Evolutionary conservation across 1,140 invertebrate genomes (phyloP), one percentile per base, ranked within the genome.

Genomic region (Brachionus calyciflorus): DNA sequence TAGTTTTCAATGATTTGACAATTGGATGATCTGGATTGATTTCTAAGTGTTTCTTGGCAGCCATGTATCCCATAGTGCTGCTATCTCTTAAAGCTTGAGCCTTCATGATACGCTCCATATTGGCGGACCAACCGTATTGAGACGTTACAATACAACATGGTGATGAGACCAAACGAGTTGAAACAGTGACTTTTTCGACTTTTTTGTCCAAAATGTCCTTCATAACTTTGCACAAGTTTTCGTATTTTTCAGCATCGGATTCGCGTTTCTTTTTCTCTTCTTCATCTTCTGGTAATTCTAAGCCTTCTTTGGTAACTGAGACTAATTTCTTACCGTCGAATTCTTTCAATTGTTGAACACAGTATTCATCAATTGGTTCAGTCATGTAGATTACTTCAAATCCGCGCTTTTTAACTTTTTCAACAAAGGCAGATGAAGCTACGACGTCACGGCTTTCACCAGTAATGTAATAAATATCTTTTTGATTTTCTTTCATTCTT

Each of bases 41-140:
- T 86, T 99, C 76, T n/a, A 77, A 48, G 30, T 77, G 76, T 57
- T 77, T 77, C 9, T 77, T 77, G 24, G 76, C 76, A n/a, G 94
- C 91, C 95, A 98, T 98, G 87, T 98, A 98, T 53, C 93, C 93
- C 93, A 98, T 96, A 69, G 96, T 97, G 21, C 92, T 93, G 0
- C 93, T 92, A 81, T 98, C 96, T 26, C 93, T 87, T 0, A 97
- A 88, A 40, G 94, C 94, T 84, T 97, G 94, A 0, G 95, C 96
- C 85, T 98, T 98, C 95, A 98, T 98, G 85, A 99, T 98, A 76
- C 96, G 89, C 83, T 99, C 96, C 96, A 99, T 99, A 86, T 99
- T 99, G 4, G 96, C 95, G 6, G 95, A 93, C 96, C 95, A 98
- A 55, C 96, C 95, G 83, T 96, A 98, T 83, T 98, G 94, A 14